Evolutionary conservation across 2,888 invertebrate genomes (phyloP), one percentile per base, ranked within the genome.

Genomic region (Brenthis ino): DNA sequence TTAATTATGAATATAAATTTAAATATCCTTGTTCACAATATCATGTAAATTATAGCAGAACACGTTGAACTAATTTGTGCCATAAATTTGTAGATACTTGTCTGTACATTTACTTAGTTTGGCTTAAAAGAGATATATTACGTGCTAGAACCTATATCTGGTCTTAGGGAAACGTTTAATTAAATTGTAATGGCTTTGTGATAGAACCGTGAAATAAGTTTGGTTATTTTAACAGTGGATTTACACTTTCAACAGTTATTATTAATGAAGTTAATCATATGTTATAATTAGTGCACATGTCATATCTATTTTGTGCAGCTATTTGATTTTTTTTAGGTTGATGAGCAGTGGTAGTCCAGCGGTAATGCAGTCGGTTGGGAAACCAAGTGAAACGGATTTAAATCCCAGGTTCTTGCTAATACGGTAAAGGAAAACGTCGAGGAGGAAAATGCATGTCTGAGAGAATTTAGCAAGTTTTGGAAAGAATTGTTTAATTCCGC

Each of bases 31-130:
- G 63, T 63, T 67, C 56, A 89, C 85, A 88, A 90, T 90, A 88
- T 84, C 88, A 91, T 89, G 90, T 86, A 89, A 91, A 91, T 92
- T 91, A 92, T 91, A 83, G 86, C 86, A 87, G 85, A 85, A 85
- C 79, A 86, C 86, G 86, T 82, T 78, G 77, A 78, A 85, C 89
- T 91, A 91, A 91, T 91, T 91, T 91, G 82, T 74, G 77, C 84
- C 79, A 90, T 91, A 92, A 91, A 92, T 91, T 90, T 83, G 73
- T 77, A 80, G 78, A 85, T 83, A 83, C 85, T 83, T 85, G 89
- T 87, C 87, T 85, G 82, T 82, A 80, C 80, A 80, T 80, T 82
- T 84, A 81, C 83, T 83, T 82, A 83, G 77, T 80, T 75, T 75
- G 80, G 81, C 81, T 84, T 81, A 79, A 79, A 82, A 76, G 80